phyloP scores from a whole-genome alignment of 1,140 invertebrate genomes.

The Dendroctonus valens region DNA sequence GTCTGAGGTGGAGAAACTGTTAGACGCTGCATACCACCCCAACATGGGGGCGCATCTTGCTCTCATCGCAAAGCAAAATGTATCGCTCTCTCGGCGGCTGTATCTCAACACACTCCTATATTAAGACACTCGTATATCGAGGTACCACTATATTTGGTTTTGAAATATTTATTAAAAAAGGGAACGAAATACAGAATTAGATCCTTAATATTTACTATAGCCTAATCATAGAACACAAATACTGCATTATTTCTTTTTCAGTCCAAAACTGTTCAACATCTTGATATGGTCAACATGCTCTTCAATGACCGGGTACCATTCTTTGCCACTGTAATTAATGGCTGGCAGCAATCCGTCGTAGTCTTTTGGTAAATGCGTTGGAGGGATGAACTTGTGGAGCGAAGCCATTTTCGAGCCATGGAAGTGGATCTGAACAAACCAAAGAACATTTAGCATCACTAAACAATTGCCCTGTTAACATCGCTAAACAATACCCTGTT shows the following conservation, averaged over 20 bases:
- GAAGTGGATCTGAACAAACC: constrained; percentile 63
- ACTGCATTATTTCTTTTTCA: constrained; percentile 29
- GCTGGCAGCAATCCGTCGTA: constrained; percentile 72
- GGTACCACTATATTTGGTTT: no score
- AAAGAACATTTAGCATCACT: constrained; percentile 1
- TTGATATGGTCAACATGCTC: constrained; percentile 61
- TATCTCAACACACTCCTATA: no score
- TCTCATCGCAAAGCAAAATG: no score
- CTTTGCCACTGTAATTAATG: constrained; percentile 69
- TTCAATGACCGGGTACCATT: constrained; percentile 71
- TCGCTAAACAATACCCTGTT: constrained; percentile 69
- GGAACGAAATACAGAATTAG: no score
- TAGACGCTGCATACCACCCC: no score
- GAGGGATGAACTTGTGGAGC: constrained; percentile 67
- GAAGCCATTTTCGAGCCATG: constrained; percentile 70
- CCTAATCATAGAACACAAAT: no score
- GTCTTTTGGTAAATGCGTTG: constrained; percentile 68
- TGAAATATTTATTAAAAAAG: no score
- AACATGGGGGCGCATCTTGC: no score
- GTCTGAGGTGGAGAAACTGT: no score
- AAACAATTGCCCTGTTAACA: not conserved
- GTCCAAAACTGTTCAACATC: constrained; percentile 65
- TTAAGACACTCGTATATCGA: no score
- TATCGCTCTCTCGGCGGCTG: no score
- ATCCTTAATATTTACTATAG: no score